Evolutionary conservation across 2,888 invertebrate species (phyloP), one percentile per base, ranked within the genome.

Genomic region (Chymomyza fuscimana): DNA sequence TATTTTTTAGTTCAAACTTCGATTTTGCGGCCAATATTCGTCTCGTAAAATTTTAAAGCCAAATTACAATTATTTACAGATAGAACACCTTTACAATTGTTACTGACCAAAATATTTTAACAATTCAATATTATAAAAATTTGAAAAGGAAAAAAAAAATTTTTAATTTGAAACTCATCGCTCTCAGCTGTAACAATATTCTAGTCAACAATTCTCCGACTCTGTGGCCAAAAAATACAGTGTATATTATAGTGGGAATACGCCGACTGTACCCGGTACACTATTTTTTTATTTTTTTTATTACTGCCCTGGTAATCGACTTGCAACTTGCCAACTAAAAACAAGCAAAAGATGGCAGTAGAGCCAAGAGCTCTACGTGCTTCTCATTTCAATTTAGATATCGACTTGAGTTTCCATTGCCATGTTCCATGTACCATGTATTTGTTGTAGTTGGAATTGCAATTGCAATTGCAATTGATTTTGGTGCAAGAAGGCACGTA

Each of bases 401-500:
- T 74, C 64, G 64, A 73, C 74, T 74, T 63, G 29, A 22, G 25
- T 51, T 51, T 66, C 32, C 25, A 12, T 62, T 62, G 51, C 52
- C 52, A 52, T 46, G 40, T 46, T 16, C 16, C 59, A 22, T 15
- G 19, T 29, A 4, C 10, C 29, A 15, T 51, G 40, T 71, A 73
- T 66, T 63, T 72, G 74, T 63, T 72, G 40, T 46, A 46, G 12
- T 46, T 46, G 40, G 40, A 64, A 51, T 74, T 73, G 73, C 71
- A 74, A 74, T 74, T 73, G 73, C 71, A 74, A 74, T 74, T 74
- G 76, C 73, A 74, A 71, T 71, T 76, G 73, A 74, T 74, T 76
- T 70, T 61, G 67, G 72, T 71, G 70, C 40, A 46, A 46, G 40
- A 70, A 71, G 70, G n/a, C 59, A 52, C 63, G 52, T 50, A 65